Evolutionary conservation across 2,113 vertebrate genomes (phyloP).

Genomic region (Chaetodon trifascialis): DNA sequence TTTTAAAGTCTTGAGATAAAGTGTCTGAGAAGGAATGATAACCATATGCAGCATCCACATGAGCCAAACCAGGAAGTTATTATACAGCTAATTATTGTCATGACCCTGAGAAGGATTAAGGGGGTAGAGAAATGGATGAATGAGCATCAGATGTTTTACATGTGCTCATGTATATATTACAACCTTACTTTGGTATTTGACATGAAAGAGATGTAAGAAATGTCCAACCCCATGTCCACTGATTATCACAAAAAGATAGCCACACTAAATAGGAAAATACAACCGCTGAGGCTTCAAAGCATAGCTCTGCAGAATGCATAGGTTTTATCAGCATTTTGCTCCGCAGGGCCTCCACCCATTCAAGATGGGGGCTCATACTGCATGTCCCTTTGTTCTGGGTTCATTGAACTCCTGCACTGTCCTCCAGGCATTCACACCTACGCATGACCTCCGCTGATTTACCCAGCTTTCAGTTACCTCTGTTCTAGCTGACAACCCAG

Average conservation of each 20-base stretch:
- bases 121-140: neutral
- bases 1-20: constrained; percentile 38
- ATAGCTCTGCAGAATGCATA: neutral
- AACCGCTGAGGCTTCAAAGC: neutral
- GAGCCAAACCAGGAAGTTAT: constrained; percentile 29
- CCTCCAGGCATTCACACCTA: too few relatives aligned
- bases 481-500: too few relatives aligned
- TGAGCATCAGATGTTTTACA: constrained; percentile 13
- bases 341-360: too few relatives aligned
- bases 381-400: too few relatives aligned
- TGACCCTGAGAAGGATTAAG: constrained; percentile 40
- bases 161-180: neutral
- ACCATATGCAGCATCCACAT: constrained; percentile 16
- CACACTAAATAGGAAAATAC: neutral
- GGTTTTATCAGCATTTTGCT: neutral
- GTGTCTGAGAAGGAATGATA: constrained; percentile 5
- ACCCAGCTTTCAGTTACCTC: too few relatives aligned
- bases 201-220: constrained; percentile 10
- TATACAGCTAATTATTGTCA: constrained; percentile 34
- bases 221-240: neutral
- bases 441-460: too few relatives aligned
- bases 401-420: too few relatives aligned
- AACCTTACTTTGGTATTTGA: neutral
- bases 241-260: neutral
- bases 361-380: too few relatives aligned